Evolutionary conservation across 2,113 vertebrate genomes (phyloP).

Genomic region (Pantherophis guttatus): DNA sequence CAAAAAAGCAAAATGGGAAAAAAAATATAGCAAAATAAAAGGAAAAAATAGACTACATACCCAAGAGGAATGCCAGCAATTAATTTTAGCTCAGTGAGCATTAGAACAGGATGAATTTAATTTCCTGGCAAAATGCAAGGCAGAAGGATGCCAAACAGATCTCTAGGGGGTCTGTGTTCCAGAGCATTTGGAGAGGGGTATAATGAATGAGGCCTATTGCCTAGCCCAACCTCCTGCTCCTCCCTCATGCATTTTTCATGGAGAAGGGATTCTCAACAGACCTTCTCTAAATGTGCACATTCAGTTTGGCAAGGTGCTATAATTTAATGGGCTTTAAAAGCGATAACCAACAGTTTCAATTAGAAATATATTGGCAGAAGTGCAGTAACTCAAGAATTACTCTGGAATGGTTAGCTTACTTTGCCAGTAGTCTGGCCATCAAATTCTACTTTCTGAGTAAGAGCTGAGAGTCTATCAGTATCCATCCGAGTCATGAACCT

Average conservation of each 20-base stretch:
- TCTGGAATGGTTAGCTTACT: background rate
- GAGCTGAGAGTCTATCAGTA: background rate
- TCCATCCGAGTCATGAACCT: background rate
- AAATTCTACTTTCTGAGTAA: background rate
- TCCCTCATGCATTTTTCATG: background rate
- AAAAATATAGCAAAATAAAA: background rate
- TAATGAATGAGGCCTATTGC: background rate
- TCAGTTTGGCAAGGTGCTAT: background rate
- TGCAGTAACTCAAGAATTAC: background rate
- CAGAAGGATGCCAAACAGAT: background rate
- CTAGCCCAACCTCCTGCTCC: background rate
- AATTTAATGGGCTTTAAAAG: background rate
- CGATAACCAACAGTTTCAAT: background rate
- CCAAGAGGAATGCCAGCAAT: background rate
- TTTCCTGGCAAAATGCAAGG: background rate
- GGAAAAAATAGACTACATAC: background rate
- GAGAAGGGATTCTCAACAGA: background rate
- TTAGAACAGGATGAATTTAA: background rate
- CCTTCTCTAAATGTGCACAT: background rate
- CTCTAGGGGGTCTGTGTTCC: background rate
- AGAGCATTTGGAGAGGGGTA: background rate
- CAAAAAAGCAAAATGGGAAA: background rate
- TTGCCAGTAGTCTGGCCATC: background rate
- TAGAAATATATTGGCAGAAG: background rate
- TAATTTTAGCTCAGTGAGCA: background rate